Percentiles rank a stretch among this genome's conserved stretches.
Conservation (phyloP, 2,888 invertebrate species). For the Candidula unifasciata region DNA sequence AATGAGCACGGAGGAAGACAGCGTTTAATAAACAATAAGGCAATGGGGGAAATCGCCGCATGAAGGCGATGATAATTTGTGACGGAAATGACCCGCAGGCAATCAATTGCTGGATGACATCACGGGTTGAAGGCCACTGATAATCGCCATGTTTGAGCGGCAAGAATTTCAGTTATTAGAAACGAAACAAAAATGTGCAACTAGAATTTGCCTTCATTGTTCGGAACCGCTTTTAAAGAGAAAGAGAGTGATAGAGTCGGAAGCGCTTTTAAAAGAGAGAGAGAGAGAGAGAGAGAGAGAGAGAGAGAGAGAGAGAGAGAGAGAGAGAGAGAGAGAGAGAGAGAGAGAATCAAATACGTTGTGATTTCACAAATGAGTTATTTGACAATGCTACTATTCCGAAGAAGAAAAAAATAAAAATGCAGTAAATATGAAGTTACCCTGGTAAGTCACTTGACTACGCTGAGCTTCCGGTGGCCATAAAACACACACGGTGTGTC, state of each 20-base stretch:
- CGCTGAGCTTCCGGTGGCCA: no score
- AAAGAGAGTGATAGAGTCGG: not conserved
- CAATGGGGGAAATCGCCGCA: conserved; percentile 4
- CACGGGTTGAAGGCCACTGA: not conserved
- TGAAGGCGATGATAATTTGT: conserved; percentile 37
- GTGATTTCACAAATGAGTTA: no score
- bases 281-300: not conserved
- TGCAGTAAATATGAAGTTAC: no score
- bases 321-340: no score
- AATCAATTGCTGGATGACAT: conserved; percentile 35
- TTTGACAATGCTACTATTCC: no score
- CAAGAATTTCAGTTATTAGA: not conserved
- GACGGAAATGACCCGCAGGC: conserved; percentile 37
- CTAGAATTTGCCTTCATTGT: not conserved
- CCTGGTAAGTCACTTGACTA: no score
- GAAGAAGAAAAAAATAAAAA: no score
- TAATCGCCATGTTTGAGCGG: not conserved
- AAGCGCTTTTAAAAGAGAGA: not conserved
- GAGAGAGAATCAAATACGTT: no score
- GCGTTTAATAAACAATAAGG: conserved; percentile 41
- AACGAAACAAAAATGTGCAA: not conserved
- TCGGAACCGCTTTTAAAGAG: not conserved
- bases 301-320: no score
- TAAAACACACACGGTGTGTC: no score
- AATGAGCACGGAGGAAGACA: conserved; percentile 15